A percentile compares a stretch with the other conserved stretches of the same genome.
Conservation (phyloP, 2,113 vertebrate species). For the Carassius auratus region DNA sequence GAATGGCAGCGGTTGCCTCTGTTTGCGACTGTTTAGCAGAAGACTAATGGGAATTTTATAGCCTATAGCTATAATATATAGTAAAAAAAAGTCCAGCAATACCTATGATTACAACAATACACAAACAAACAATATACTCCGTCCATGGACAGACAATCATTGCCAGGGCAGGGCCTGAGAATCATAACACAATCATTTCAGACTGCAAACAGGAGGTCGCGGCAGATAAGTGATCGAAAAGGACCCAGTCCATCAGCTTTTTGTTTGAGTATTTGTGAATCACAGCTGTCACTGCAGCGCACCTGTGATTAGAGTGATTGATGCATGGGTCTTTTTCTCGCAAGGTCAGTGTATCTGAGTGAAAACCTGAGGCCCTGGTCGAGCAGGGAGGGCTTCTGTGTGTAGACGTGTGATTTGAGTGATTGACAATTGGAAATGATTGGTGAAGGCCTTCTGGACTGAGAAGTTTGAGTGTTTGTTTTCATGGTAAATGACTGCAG, state of each 20-base stretch:
- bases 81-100: background rate
- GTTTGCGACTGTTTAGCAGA: conserved; percentile 5
- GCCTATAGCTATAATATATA: background rate
- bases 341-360: conserved; percentile 29
- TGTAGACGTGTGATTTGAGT: conserved; percentile 33
- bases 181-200: conserved; percentile 53
- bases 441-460: background rate
- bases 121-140: background rate
- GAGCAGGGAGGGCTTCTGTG: conserved; percentile 13
- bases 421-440: conserved; percentile 6
- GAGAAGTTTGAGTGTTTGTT: conserved; percentile 6
- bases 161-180: conserved; percentile 28
- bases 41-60: background rate
- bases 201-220: conserved; percentile 53
- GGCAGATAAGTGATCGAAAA: conserved; percentile 48
- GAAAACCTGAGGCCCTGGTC: conserved; percentile 16
- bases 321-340: conserved; percentile 41
- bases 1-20: conserved; percentile 24
- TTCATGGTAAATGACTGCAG: background rate
- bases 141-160: background rate
- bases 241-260: conserved; percentile 54
- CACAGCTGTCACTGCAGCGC: conserved; percentile 51
- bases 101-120: background rate
- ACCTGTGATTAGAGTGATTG: conserved; percentile 54
- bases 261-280: conserved; percentile 55